Percentiles rank a stretch among this genome's conserved stretches.
Evolutionary conservation across 2,797 vertebrate species (phyloP).

Genomic region (Glyptemys insculpta): DNA sequence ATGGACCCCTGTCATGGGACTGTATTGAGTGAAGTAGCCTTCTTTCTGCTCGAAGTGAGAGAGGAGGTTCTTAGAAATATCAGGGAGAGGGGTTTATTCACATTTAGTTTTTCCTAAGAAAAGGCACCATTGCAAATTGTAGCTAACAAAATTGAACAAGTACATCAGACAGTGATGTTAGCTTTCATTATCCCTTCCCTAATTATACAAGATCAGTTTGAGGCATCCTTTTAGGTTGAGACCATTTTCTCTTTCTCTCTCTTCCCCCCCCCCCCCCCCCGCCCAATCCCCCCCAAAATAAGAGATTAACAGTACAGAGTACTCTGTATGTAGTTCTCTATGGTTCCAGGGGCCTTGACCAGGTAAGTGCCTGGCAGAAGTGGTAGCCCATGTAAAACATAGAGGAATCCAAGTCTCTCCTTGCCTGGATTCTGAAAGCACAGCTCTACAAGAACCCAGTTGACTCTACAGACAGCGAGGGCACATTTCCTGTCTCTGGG

Average conservation of each 20-base stretch:
- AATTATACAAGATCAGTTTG: background rate
- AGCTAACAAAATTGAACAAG: background rate
- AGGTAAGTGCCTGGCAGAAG: background rate
- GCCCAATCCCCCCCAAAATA: accelerated
- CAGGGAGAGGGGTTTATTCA: background rate
- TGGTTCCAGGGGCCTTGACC: background rate
- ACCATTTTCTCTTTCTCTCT: background rate
- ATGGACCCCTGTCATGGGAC: background rate
- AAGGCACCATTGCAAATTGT: background rate
- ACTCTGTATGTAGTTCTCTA: background rate
- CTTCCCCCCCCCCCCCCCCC: background rate
- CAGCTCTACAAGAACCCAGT: background rate
- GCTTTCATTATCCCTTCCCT: background rate
- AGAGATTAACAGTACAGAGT: background rate
- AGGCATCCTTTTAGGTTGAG: background rate
- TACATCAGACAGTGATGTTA: background rate
- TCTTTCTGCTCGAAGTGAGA: background rate
- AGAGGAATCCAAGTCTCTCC: background rate
- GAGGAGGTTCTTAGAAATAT: background rate
- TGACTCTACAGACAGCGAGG: background rate
- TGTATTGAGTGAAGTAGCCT: background rate
- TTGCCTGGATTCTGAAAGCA: background rate
- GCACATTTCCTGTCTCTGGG: background rate
- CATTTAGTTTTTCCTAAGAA: background rate
- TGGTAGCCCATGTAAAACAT: background rate